Conservation (phyloP, 1,140 invertebrate genomes). For the Xylocopa sonorina region DNA sequence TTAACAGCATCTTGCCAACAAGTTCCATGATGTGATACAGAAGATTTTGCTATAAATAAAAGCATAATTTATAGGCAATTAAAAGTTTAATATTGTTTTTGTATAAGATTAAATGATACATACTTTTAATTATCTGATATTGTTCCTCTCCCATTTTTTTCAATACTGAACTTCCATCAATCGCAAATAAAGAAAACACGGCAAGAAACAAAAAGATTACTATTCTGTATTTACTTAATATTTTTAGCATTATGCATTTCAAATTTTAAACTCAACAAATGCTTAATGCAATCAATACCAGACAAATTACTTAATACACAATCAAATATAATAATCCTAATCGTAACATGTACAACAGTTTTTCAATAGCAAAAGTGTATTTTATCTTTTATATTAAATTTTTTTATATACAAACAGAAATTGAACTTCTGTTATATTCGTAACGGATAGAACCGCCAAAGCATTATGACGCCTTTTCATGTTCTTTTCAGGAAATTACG, state of each 20-base stretch:
- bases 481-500: background rate
- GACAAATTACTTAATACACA: background rate
- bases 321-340: background rate
- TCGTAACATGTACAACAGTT: background rate
- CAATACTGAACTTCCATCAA: constrained; percentile 55
- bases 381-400: too few relatives aligned
- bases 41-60: constrained; percentile 69
- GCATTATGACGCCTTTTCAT: background rate
- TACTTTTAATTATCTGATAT: constrained; percentile 53
- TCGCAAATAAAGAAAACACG: constrained; percentile 28
- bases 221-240: background rate
- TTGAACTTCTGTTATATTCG: background rate
- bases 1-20: constrained; percentile 85
- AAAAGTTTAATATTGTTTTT: background rate
- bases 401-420: too few relatives aligned
- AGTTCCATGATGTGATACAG: constrained; percentile 83
- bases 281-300: background rate
- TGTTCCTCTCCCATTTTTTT: constrained; percentile 72
- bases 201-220: constrained; percentile 19
- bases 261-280: constrained; percentile 12
- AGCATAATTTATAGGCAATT: constrained; percentile 16
- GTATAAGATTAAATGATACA: background rate
- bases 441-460: background rate
- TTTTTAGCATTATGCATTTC: background rate
- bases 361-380: background rate